Percentiles rank a stretch among this genome's conserved stretches.
Conservation (phyloP, 1,140 invertebrate species). For the Tribolium castaneum region DNA sequence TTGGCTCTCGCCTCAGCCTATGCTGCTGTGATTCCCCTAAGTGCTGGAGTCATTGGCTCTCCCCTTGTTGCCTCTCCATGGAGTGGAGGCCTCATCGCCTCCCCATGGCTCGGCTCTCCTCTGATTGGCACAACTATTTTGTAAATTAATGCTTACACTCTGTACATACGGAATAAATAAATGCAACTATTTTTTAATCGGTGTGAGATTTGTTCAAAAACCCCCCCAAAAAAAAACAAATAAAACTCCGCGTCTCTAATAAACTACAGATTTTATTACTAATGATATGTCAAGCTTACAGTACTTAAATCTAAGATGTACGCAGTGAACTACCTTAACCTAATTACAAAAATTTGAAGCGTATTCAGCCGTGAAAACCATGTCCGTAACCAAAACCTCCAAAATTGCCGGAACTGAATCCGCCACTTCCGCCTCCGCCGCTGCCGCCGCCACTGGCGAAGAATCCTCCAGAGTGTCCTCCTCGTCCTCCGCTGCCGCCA, state of each 20-base stretch:
- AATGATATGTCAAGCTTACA: background rate
- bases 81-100: background rate
- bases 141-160: background rate
- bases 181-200: background rate
- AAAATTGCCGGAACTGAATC: background rate
- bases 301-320: background rate
- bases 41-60: background rate
- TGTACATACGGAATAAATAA: background rate
- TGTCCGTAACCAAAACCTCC: background rate
- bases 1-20: background rate
- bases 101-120: background rate
- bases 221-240: background rate
- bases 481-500: constrained; percentile 17
- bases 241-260: background rate
- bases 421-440: background rate
- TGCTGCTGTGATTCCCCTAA: background rate
- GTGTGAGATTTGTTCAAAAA: no score
- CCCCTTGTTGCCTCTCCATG: background rate
- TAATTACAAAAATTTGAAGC: background rate
- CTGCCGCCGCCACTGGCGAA: constrained; percentile 6
- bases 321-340: constrained; percentile 2
- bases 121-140: background rate
- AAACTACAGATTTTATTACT: background rate
- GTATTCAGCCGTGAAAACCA: background rate
- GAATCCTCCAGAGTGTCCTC: constrained; percentile 13